Evolutionary conservation across 2,797 vertebrate species (phyloP).

Genomic region (Protonibea diacanthus): DNA sequence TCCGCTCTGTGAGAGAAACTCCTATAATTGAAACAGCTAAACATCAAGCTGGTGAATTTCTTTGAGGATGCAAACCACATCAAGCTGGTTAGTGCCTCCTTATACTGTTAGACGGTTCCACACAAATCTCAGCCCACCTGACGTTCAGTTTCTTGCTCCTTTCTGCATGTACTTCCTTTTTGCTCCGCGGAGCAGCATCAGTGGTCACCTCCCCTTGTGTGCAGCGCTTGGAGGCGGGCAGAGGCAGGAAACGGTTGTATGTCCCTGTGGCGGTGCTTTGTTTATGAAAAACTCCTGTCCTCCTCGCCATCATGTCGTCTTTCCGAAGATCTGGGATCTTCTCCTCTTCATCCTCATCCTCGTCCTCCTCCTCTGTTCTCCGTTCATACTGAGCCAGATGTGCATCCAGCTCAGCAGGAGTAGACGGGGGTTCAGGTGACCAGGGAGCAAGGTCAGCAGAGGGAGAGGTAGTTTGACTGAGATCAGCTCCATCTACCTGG

Average conservation of each 20-base stretch:
- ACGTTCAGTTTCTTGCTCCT: slow-evolving; percentile 49
- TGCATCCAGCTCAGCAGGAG: slow-evolving; percentile 76
- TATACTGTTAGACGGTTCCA: slow-evolving; percentile 41
- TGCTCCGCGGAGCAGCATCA: slow-evolving; percentile 63
- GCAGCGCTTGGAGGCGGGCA: slow-evolving; percentile 70
- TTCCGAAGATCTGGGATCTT: slow-evolving; percentile 85
- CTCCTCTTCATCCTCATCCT: slow-evolving; percentile 75
- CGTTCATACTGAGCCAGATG: slow-evolving; percentile 75
- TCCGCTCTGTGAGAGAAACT: slow-evolving; percentile 77
- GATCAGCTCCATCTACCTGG: slow-evolving; percentile 62
- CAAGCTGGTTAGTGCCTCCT: slow-evolving; percentile 57
- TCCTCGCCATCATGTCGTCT: slow-evolving; percentile 90
- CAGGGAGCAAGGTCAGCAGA: slow-evolving; percentile 32
- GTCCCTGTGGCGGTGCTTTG: slow-evolving; percentile 45
- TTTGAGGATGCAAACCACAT: slow-evolving; percentile 52
- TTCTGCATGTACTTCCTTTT: slow-evolving; percentile 58
- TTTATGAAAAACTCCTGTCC: slow-evolving; percentile 86
- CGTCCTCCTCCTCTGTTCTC: slow-evolving; percentile 73
- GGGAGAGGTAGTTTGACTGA: slow-evolving; percentile 37
- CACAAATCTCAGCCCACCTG: slow-evolving; percentile 75
- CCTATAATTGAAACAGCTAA: slow-evolving; percentile 53
- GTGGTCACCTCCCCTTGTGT: slow-evolving; percentile 42
- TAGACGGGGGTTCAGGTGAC: slow-evolving; percentile 29
- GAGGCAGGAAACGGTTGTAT: slow-evolving; percentile 80
- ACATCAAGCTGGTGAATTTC: slow-evolving; percentile 27